Percentiles rank a stretch among this genome's conserved stretches.
Conservation (phyloP, 2,888 invertebrate species). For the Parnassius apollo region DNA sequence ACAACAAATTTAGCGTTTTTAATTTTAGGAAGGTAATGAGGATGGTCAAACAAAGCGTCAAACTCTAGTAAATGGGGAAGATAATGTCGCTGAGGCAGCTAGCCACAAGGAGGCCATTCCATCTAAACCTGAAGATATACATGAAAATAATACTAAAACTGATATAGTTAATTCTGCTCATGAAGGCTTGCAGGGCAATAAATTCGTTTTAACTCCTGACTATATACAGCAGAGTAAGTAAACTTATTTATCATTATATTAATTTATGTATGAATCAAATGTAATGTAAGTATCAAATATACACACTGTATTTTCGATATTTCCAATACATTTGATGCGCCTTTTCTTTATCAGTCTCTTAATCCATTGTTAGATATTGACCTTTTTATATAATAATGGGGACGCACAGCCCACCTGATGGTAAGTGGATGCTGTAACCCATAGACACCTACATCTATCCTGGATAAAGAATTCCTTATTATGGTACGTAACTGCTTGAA, state of each 20-base stretch:
- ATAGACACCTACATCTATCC: no score
- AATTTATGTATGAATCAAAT: no score
- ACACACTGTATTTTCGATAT: no score
- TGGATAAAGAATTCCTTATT: no score
- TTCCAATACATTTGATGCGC: no score
- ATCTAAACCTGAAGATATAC: slow-evolving; percentile 64
- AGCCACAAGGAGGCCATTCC: slow-evolving; percentile 64
- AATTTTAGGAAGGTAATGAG: slow-evolving; percentile 65
- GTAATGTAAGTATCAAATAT: no score
- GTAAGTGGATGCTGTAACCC: no score
- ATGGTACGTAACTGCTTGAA: no score
- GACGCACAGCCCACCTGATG: no score
- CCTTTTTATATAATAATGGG: no score
- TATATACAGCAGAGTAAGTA: slow-evolving; percentile 95
- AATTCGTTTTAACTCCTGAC: slow-evolving; percentile 94
- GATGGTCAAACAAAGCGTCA: slow-evolving; percentile 61
- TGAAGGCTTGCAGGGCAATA: slow-evolving; percentile 57
- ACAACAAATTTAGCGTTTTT: slow-evolving; percentile 33
- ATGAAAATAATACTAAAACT: slow-evolving; percentile 65
- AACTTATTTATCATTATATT: background rate
- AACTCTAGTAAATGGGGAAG: slow-evolving; percentile 69
- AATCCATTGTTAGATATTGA: no score
- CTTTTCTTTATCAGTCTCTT: no score
- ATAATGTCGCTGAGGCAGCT: slow-evolving; percentile 65
- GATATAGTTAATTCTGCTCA: slow-evolving; percentile 60